Evolutionary conservation across 2,888 invertebrate genomes (phyloP), one percentile per base, ranked within the genome.

Genomic region (Pyrochroa serraticornis): DNA sequence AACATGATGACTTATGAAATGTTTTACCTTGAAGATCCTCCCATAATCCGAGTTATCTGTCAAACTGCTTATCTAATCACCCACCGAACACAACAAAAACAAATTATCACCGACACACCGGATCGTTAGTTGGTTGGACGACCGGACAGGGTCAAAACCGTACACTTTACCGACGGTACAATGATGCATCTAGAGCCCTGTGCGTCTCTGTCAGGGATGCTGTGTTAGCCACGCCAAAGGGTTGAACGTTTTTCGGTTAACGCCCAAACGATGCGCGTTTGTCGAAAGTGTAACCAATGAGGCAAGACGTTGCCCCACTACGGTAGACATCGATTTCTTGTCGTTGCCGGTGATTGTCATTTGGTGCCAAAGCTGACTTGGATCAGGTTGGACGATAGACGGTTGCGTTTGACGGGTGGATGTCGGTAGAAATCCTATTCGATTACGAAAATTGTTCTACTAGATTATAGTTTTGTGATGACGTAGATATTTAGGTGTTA

Each of bases 171-270:
- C 74, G 73, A 69, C 75, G 73, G 73, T 69, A 75, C 65, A 70
- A 65, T 63, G 67, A 67, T 71, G 69, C 73, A 71, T 76, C 75
- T 74, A 72, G 66, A 63, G 66, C 66, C 66, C 69, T 62, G 61
- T 68, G 68, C 69, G 67, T 67, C 72, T 70, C 67, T 69, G 69
- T 67, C 73, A 72, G 75, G 77, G 78, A 79, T 78, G 78, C 78
- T 78, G 79, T 64, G 57, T 48, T 71, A 53, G 72, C 73, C 65
- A 66, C 77, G 64, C 75, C 75, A 58, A 41, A 38, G 58, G 62
- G 68, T 65, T 63, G 68, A 65, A 62, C 60, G 64, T 56, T 63
- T 62, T 48, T 59, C 60, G 63, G 52, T 60, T 64, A 64, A 72
- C 74, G 68, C 74, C 75, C 62, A 42, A 64, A 45, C 55, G 54